Conservation (phyloP, 2,113 vertebrate species). For the Eptesicus fuscus region DNA sequence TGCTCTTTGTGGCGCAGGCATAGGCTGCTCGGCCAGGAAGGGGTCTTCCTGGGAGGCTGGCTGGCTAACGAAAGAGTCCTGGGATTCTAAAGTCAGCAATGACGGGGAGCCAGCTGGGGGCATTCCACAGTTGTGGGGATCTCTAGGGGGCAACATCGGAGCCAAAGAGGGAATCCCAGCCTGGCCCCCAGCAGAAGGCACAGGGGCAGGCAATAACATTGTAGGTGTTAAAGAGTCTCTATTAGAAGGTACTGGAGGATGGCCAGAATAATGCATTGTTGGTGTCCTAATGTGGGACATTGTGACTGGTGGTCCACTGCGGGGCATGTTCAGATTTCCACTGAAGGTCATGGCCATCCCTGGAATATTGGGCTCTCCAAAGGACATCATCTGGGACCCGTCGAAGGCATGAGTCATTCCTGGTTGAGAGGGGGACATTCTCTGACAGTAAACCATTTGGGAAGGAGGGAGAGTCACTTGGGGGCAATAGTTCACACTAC, state of each 20-base stretch:
- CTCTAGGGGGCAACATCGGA: not conserved
- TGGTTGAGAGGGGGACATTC: not conserved
- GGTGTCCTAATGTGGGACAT: not conserved
- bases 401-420: not conserved
- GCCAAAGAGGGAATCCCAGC: not conserved
- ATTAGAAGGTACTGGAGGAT: not conserved
- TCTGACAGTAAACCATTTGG: not conserved
- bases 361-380: not conserved
- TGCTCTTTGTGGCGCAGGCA: not conserved
- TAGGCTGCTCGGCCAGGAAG: not conserved
- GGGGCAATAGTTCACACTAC: not conserved
- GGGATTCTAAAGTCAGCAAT: conserved; percentile 16
- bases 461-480: not conserved
- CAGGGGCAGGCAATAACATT: not conserved
- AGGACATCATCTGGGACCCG: not conserved
- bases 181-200: not conserved
- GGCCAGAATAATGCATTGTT: not conserved
- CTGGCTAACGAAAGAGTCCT: not conserved
- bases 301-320: not conserved
- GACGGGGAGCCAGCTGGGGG: not conserved
- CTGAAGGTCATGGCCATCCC: not conserved
- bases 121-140: not conserved
- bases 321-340: not conserved
- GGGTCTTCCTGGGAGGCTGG: not conserved
- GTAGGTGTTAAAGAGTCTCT: not conserved